Evolutionary conservation across 2,888 invertebrate species (phyloP), one percentile per base, ranked within the genome.

Genomic region (Mimumesa dahlbomi): DNA sequence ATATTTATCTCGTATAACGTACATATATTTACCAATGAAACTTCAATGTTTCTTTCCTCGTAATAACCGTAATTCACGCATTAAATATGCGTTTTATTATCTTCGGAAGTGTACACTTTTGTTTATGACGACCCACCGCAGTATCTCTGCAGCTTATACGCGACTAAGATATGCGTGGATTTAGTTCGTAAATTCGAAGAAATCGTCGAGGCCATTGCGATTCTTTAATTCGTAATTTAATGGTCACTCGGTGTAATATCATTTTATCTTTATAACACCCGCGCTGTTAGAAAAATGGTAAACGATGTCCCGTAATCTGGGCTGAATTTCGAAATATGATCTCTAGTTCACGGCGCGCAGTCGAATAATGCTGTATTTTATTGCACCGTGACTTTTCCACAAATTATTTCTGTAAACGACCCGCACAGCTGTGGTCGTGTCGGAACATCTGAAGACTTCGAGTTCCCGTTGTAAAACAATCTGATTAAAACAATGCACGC

Each of bases 51-150:
- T 3, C 25, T 3, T 45, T 42, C 48, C 21, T 2, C n/a, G 34
- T 2, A 25, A 58, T 7, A 18, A 42, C 18, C 29, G 4, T 38
- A 34, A 25, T 61, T 66, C 42, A 53, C 34, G 34, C 9, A 9
- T 11, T 3, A 46, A 54, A 62, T 62, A 54, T 49, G 48, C 34
- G 9, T 14, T 14, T 66, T 48, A 42, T 49, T 54, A 42, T 29
- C 62, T 48, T n/a, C 36, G 11, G 16, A 48, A 54, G 22, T 16
- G 34, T 21, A 7, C 11, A n/a, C 13, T 48, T 54, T 62, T 49
- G 54, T 66, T 62, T 54, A 54, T 21, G 52, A 40, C 38, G 38
- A 21, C 7, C 25, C n/a, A 16, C 5, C 2, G 42, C 9, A 29
- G 18, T 43, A 21, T 14, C 49, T 7, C 0, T 13, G 16, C 18